Conservation (phyloP, 2,797 vertebrate genomes). For the Huso huso region DNA sequence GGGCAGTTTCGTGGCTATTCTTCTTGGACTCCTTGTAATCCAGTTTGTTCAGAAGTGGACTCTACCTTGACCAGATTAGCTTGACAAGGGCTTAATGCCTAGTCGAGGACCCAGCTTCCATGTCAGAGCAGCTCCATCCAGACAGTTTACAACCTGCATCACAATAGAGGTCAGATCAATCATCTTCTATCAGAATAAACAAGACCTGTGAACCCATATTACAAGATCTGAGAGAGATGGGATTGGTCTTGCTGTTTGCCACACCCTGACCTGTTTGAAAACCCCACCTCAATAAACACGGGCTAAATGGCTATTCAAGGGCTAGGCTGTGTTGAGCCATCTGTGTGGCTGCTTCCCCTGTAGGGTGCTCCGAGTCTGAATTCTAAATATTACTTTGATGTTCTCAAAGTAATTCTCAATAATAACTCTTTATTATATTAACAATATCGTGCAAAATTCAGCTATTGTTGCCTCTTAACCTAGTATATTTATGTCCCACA, state of each 20-base stretch:
- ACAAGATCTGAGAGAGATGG: background rate
- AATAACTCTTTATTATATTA: too few relatives aligned
- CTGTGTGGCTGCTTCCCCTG: too few relatives aligned
- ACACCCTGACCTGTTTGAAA: background rate
- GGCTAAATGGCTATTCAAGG: background rate
- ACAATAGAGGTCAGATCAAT: slow-evolving; percentile 1
- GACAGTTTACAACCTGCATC: slow-evolving; percentile 1
- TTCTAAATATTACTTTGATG: too few relatives aligned
- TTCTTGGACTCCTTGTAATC: too few relatives aligned
- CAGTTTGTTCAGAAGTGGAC: too few relatives aligned
- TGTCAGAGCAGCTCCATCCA: background rate
- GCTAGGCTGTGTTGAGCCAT: background rate
- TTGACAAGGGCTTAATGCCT: background rate
- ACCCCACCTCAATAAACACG: background rate
- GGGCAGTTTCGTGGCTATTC: too few relatives aligned
- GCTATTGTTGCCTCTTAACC: too few relatives aligned
- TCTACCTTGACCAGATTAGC: too few relatives aligned
- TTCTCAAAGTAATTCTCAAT: too few relatives aligned
- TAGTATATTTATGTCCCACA: too few relatives aligned
- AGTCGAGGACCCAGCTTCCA: background rate
- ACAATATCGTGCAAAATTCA: too few relatives aligned
- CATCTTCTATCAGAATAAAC: background rate
- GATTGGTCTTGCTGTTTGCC: background rate
- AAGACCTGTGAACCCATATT: background rate
- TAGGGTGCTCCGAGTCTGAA: too few relatives aligned